phyloP scores from a whole-genome alignment of 2,113 vertebrate species.

The Solea solea region DNA sequence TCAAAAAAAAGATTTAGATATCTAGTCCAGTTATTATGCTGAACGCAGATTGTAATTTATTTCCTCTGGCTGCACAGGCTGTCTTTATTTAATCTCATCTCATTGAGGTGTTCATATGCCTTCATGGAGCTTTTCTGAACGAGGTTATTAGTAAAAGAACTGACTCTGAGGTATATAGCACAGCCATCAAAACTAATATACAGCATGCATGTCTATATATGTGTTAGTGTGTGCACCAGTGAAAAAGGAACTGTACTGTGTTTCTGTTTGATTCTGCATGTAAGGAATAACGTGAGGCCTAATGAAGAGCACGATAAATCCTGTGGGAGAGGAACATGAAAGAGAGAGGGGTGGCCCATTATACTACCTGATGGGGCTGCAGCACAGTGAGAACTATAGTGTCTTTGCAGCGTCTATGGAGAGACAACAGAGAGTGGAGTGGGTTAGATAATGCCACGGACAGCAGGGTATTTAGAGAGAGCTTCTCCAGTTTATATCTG shows the following conservation, averaged over 20 bases:
- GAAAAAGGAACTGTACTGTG: constrained; percentile 8
- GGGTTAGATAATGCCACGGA: constrained; percentile 65
- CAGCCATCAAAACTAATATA: not conserved
- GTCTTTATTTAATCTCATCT: constrained; percentile 40
- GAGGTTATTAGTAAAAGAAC: constrained; percentile 41
- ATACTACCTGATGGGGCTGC: constrained; percentile 93
- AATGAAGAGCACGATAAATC: constrained; percentile 38
- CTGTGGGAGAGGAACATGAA: constrained; percentile 44
- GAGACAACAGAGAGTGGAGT: constrained; percentile 74
- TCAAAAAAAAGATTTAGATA: constrained; percentile 7
- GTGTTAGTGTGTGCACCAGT: constrained; percentile 13
- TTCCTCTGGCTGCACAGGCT: constrained; percentile 27
- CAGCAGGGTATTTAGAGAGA: constrained; percentile 45
- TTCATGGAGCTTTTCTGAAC: constrained; percentile 21
- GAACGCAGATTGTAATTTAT: constrained; percentile 47
- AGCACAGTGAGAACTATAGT: constrained; percentile 94
- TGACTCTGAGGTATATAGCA: constrained; percentile 18
- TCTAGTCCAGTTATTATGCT: constrained; percentile 24
- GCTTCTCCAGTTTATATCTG: constrained; percentile 56
- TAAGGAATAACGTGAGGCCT: constrained; percentile 26
- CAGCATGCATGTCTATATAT: constrained; percentile 12
- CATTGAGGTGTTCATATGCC: constrained; percentile 23
- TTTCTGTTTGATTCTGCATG: constrained; percentile 36
- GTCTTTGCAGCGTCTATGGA: constrained; percentile 91
- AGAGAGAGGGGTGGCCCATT: constrained; percentile 44